A percentile compares a stretch with the other conserved stretches of the same genome.
Conservation (phyloP, 2,113 vertebrate genomes). For the Anguilla rostrata region DNA sequence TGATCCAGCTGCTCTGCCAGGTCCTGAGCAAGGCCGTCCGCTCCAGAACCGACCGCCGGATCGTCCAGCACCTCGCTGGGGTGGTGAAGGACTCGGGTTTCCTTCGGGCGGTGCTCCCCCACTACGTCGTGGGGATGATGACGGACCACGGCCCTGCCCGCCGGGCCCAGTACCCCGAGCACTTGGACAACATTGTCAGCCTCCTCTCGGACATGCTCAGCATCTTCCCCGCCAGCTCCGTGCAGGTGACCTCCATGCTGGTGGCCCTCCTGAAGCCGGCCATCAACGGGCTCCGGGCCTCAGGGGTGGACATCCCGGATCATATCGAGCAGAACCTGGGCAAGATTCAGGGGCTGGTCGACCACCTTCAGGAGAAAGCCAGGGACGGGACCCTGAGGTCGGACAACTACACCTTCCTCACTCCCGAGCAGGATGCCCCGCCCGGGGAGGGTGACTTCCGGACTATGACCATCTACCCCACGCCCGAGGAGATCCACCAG, state of each 20-base stretch:
- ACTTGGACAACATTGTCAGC: constrained; percentile 77
- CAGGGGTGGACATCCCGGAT: constrained; percentile 71
- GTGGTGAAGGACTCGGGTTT: constrained; percentile 83
- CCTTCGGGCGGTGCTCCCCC: constrained; percentile 73
- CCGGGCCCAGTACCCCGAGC: constrained; percentile 72
- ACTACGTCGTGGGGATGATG: constrained; percentile 75
- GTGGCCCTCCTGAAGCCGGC: constrained; percentile 72
- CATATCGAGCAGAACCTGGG: constrained; percentile 71
- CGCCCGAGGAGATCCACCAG: constrained; percentile 75
- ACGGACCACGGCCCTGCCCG: constrained; percentile 62
- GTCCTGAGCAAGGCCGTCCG: constrained; percentile 80
- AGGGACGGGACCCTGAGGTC: constrained; percentile 79
- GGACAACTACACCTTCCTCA: constrained; percentile 72
- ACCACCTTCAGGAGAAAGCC: constrained; percentile 78
- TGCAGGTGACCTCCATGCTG: constrained; percentile 74
- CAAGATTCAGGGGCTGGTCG: constrained; percentile 67
- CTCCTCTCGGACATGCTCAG: constrained; percentile 79
- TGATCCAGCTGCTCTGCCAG: constrained; percentile 79
- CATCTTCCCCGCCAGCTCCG: constrained; percentile 81
- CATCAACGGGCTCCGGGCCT: constrained; percentile 73
- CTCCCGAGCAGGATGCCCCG: constrained; percentile 47
- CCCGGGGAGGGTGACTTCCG: constrained; percentile 71
- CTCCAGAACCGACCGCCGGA: constrained; percentile 71
- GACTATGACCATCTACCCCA: constrained; percentile 80
- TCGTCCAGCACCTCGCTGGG: constrained; percentile 74